phyloP scores from a whole-genome alignment of 2,888 invertebrate species.

The Eupsilia transversa region DNA sequence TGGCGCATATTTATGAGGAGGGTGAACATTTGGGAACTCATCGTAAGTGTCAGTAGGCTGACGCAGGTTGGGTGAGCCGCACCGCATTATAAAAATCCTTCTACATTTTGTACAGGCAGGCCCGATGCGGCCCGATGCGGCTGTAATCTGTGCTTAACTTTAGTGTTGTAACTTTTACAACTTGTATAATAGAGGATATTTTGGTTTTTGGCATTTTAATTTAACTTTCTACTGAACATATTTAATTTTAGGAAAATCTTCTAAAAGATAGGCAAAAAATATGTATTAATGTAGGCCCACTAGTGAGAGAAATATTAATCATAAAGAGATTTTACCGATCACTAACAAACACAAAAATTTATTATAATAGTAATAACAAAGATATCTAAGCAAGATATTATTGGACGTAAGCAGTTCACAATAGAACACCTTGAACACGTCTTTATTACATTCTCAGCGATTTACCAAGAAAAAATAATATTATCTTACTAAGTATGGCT shows the following conservation, averaged over 20 bases:
- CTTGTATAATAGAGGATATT: not conserved
- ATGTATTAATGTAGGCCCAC: not conserved
- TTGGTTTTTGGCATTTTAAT: not conserved
- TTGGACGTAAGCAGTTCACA: not conserved
- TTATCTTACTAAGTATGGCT: not conserved
- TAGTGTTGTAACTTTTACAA: not conserved
- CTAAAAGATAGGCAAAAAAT: not conserved
- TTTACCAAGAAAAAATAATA: conserved; percentile 6
- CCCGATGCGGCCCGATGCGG: too few species aligned
- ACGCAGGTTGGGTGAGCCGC: too few species aligned
- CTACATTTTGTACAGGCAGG: too few species aligned
- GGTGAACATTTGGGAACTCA: too few species aligned
- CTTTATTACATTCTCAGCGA: not conserved
- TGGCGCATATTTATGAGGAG: too few species aligned
- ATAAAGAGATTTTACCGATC: not conserved
- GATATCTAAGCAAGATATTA: not conserved
- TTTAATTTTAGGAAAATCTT: not conserved
- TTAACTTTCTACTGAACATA: not conserved
- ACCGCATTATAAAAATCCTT: too few species aligned
- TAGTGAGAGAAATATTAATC: not conserved
- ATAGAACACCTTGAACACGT: not conserved
- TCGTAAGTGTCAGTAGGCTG: too few species aligned
- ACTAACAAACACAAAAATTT: not conserved
- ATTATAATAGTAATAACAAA: not conserved
- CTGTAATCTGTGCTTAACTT: too few species aligned